Base-by-base conservation (phyloP, 1,140 invertebrate genomes). In the Aphaenogaster floridana region DNA sequence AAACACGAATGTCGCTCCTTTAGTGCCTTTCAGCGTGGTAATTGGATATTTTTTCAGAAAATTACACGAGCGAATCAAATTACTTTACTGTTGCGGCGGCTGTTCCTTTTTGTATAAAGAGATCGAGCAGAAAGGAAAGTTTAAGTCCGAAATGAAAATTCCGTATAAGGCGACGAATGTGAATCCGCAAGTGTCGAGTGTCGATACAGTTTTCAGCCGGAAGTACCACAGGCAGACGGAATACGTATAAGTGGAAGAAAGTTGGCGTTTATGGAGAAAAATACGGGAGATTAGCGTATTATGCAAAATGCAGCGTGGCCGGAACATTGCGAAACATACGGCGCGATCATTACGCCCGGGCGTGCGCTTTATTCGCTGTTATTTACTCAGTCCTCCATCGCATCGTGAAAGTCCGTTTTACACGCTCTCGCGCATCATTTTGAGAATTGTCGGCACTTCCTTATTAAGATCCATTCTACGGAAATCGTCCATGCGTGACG, bases 381-480 rank as follows among this genome's bases (percentile, higher is more conserved):
- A 89, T 88, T 89, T 79, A 81, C 61, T 34, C 63, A 50, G 15
- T 9, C 74, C 11, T 34, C 15, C 42, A 71, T 88, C 71, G 45
- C 48, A 59, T 64, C 79, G 86, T 88, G 88, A 88, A 89, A 89
- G 80, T 74, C 59, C 17, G 50, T 61, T 88, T 74, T 86, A 72
- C 64, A 36, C 48, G 34, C n/a, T 39, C 68, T 17, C 57, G 71
- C 61, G 83, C 74, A 86, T 84, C 78, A 61, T 85, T 78, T 64
- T 50, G 42, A 52, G 34, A 72, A 88, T 57, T 71, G 50, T 52
- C 36, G n/a, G 59, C 77, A 50, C 63, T 77, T 84, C 80, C 80
- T 84, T 72, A 50, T 39, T 36, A 39, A 64, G 64, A 89, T 88
- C 54, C 39, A 74, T 72, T 86, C 45, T 61, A 11, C 68, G 45